Evolutionary conservation across 2,113 vertebrate genomes (phyloP), one percentile per base, ranked within the genome.

Genomic region (Catharus fuscescens): DNA sequence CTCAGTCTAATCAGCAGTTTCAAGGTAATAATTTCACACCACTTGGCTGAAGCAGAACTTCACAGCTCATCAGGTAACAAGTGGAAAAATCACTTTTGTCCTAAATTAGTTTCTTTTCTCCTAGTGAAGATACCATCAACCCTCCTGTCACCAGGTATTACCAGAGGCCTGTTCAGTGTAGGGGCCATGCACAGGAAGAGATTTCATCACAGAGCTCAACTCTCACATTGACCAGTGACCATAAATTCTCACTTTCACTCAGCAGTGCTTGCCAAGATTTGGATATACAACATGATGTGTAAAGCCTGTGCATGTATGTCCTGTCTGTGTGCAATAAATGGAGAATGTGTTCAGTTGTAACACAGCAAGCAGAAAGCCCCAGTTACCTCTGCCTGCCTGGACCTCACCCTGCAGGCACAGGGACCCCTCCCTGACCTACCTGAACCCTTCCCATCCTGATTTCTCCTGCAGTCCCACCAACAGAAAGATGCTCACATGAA

Each of bases 11-110:
- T 78, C 88, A 86, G 53, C 28, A 71, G 25, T 21, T 95, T 42
- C 78, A 59, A 66, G 67, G 60, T 20, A 78, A 59, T 64, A 45
- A 93, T 76, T 95, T 72, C 80, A 82, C 60, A 86, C 31, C 34
- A 32, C 44, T 81, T 25, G 14, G 70, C 64, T 74, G 78, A 74
- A 48, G 56, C 44, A 80, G 24, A 90, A 47, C 80, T 71, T 79
- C 59, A 90, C 74, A 92, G 80, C 50, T 92, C 73, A 86, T 89
- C 92, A 80, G 72, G 76, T 54, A 77, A 38, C 54, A 76, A 88
- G 82, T 29, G 18, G 38, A 66, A 94, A 82, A 61, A 66, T 31
- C 2, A 13, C 53, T 83, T 96, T 72, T 70, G 67, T 85, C 86
- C 71, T 72, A 48, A 70, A 88, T 45, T 18, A 77, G 50, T 32